Evolutionary conservation across 1,140 invertebrate genomes (phyloP).

Genomic region (Trachelipus rathkii): DNA sequence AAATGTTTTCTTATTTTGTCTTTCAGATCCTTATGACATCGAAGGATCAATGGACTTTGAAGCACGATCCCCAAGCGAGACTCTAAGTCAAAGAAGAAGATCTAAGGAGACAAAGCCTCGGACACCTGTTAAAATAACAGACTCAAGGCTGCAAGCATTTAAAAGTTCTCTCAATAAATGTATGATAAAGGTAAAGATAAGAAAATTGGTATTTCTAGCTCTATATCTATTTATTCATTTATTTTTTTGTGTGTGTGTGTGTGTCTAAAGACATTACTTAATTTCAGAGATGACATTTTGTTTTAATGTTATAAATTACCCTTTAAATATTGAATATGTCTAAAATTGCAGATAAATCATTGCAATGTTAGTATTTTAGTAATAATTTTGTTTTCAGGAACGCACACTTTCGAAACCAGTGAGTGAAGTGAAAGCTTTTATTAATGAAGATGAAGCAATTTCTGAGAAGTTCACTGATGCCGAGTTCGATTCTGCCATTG

Average conservation of each 20-base stretch:
- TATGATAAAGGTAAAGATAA: constrained; percentile 23
- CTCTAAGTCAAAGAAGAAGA: too few relatives aligned
- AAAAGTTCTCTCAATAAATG: constrained; percentile 27
- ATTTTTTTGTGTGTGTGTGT: too few relatives aligned
- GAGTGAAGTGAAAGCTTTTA: constrained; percentile 56
- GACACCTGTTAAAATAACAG: constrained; percentile 20
- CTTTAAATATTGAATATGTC: too few relatives aligned
- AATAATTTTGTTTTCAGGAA: constrained; percentile 53
- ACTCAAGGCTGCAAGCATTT: constrained; percentile 25
- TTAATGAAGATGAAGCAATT: constrained; percentile 58
- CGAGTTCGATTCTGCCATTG: constrained; percentile 73
- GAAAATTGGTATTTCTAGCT: too few relatives aligned
- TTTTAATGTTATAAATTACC: too few relatives aligned
- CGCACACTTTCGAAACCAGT: constrained; percentile 64
- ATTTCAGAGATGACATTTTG: too few relatives aligned
- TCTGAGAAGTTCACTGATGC: constrained; percentile 60
- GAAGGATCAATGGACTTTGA: constrained; percentile 4
- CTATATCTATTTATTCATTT: too few relatives aligned
- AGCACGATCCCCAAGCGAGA: too few relatives aligned
- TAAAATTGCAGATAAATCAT: too few relatives aligned
- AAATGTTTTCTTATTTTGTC: neutral
- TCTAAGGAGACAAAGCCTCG: neutral
- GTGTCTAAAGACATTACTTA: too few relatives aligned
- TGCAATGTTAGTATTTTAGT: too few relatives aligned
- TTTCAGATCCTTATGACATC: constrained; percentile 37